These are phyloP conservation scores for Tretioscincus oriximinensis DNA, from an alignment of 2,113 vertebrate species.

Conservation along the genomic window DNA sequence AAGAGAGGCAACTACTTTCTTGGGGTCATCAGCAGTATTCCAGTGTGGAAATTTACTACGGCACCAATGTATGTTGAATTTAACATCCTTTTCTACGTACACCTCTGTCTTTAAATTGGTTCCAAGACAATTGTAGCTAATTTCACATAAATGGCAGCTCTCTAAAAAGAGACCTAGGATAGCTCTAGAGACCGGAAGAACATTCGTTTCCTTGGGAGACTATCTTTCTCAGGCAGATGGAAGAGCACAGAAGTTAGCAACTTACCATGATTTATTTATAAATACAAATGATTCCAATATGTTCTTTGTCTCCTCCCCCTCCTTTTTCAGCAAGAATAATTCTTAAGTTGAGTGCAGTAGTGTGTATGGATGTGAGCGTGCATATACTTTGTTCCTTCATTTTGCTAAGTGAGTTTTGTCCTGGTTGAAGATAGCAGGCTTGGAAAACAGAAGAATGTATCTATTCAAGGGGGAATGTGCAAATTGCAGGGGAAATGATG, in stretches of 20 bases:
- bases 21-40: neutral
- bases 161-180: neutral
- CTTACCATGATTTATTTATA: slow-evolving; percentile 8
- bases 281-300: slow-evolving; percentile 30
- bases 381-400: neutral
- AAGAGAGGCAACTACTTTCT: neutral
- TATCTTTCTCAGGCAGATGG: slow-evolving; percentile 18
- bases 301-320: neutral
- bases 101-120: slow-evolving; percentile 3
- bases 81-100: neutral
- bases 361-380: neutral
- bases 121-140: neutral
- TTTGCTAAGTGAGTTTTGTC: neutral
- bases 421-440: too few species aligned
- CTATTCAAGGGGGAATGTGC: too few species aligned
- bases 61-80: neutral
- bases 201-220: neutral
- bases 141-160: neutral
- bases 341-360: neutral
- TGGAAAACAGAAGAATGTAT: too few species aligned
- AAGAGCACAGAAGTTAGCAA: neutral
- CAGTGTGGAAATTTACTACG: neutral
- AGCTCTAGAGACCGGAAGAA: neutral
- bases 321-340: neutral
- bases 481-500: too few species aligned